Evolutionary conservation across 2,888 invertebrate species (phyloP), one percentile per base, ranked within the genome.

Genomic region (Amphipyra tragopoginis): DNA sequence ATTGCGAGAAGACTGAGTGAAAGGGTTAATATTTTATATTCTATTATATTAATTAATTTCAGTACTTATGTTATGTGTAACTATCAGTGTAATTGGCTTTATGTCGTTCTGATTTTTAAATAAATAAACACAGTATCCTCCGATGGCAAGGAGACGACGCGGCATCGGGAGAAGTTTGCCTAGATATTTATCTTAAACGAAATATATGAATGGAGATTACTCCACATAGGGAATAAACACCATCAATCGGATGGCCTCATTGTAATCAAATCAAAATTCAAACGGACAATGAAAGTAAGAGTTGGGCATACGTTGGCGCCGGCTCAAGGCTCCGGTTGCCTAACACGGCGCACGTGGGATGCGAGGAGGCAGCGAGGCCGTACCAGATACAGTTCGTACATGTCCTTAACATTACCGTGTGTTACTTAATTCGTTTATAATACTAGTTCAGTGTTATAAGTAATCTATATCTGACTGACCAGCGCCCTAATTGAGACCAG

Each of bases 281-380:
- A 85, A 85, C 76, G 89, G 87, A 90, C 90, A 91, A 91, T 89
- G 92, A 92, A 92, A 92, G 92, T 92, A 86, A 90, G 89, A 87
- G 87, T 77, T 73, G 68, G 75, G 79, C 77, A 79, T 77, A 87
- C 84, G 90, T 89, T 89, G 90, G 92, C 89, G 90, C 89, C 83
- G 77, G 80, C 81, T 90, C 91, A 93, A 92, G 90, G 89, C 87
- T 87, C 80, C 80, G 81, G 80, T 90, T 90, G 87, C 90, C 87
- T 87, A 90, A 90, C 87, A 69, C 70, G 79, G 80, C 57, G 75
- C 82, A 89, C 88, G 92, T 93, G 92, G 93, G 93, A 86, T 83
- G 90, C 75, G 78, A 86, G 87, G 86, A 86, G 87, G 86, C 77
- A 76, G 84, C 85, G 86, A 87, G 86, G 88, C 75, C 84, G 61